Evolutionary conservation across 2,797 vertebrate species (phyloP).

Genomic region (Petrocephalus schoutedeni): DNA sequence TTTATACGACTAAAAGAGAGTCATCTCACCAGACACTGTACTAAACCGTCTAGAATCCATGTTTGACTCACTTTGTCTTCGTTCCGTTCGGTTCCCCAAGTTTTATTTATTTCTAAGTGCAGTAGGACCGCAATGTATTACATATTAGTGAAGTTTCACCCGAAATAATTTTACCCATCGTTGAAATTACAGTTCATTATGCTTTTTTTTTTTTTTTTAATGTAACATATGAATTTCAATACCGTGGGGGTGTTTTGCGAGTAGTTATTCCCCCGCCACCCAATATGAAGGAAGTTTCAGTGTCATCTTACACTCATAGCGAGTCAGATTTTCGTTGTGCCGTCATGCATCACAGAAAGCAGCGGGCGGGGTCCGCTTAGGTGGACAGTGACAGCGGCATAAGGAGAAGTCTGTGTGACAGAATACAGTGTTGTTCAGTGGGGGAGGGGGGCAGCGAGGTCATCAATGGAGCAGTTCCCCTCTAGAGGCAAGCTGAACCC

Average conservation of each 20-base stretch:
- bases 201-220: background rate
- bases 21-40: slow-evolving; percentile 49
- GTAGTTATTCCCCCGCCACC: background rate
- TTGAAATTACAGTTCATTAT: slow-evolving; percentile 24
- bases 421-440: background rate
- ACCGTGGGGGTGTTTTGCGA: background rate
- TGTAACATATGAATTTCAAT: slow-evolving; percentile 5
- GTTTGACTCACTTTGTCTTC: slow-evolving; percentile 38
- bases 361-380: background rate
- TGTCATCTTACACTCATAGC: background rate
- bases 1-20: slow-evolving; percentile 60
- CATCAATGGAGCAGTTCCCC: background rate
- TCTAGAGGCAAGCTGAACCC: background rate
- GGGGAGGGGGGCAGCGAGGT: background rate
- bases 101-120: slow-evolving; percentile 33
- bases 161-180: slow-evolving; percentile 33
- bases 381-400: background rate
- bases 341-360: background rate
- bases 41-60: slow-evolving; percentile 51
- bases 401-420: background rate
- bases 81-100: slow-evolving; percentile 29
- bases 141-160: slow-evolving; percentile 35
- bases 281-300: background rate
- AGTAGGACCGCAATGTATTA: slow-evolving; percentile 34
- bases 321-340: background rate